Percentiles rank a stretch among this genome's conserved stretches.
phyloP scores from a whole-genome alignment of 1,140 invertebrate species.

The Micrasema longulum region DNA sequence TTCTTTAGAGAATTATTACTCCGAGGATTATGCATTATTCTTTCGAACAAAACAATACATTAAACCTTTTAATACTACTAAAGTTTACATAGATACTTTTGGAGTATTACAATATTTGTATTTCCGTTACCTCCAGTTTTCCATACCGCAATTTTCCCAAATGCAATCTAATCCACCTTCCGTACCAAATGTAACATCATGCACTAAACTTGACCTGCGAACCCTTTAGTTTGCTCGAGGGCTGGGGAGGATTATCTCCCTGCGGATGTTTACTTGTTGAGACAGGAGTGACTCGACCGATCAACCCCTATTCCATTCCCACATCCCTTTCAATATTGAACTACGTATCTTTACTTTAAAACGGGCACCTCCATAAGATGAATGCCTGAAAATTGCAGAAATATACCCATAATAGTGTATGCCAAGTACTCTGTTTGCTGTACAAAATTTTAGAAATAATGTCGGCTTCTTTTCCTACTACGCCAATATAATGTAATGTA shows the following conservation, averaged over 20 bases:
- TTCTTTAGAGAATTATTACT: too few species aligned
- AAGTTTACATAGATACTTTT: too few species aligned
- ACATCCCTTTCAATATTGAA: constrained; percentile 11
- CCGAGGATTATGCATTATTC: too few species aligned
- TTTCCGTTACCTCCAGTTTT: background rate
- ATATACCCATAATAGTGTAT: too few species aligned
- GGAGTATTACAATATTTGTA: too few species aligned
- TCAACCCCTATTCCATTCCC: constrained; percentile 22
- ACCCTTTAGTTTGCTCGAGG: constrained; percentile 4
- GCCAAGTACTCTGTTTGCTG: too few species aligned
- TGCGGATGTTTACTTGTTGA: constrained; percentile 41
- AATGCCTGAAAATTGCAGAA: too few species aligned
- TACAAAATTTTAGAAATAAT: too few species aligned
- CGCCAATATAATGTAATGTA: too few species aligned
- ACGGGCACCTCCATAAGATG: background rate
- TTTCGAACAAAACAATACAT: too few species aligned
- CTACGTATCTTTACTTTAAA: constrained; percentile 7
- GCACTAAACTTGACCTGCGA: constrained; percentile 12
- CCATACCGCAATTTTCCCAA: background rate
- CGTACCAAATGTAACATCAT: background rate
- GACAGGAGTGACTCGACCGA: constrained; percentile 47
- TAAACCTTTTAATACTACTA: too few species aligned
- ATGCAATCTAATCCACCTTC: background rate
- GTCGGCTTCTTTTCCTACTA: too few species aligned
- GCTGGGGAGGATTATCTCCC: constrained; percentile 32